phyloP scores from a whole-genome alignment of 2,113 vertebrate genomes.

The Chaetodon trifascialis region DNA sequence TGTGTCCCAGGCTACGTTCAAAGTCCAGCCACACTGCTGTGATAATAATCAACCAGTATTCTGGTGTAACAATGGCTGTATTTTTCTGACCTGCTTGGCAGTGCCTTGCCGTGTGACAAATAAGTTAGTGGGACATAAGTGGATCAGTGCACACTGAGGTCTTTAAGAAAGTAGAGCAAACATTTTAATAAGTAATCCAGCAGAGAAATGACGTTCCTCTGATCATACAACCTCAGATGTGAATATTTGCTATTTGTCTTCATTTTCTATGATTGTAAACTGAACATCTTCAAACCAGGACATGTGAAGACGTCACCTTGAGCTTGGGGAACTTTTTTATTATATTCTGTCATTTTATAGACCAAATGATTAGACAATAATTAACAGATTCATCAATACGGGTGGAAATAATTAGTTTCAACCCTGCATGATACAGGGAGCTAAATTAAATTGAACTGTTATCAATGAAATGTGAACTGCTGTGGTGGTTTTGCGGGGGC shows the following conservation, averaged over 20 bases:
- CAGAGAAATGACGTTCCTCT: constrained; percentile 6
- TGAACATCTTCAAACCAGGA: neutral
- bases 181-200: constrained; percentile 19
- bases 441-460: too few relatives aligned
- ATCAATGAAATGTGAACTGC: too few relatives aligned
- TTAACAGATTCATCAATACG: neutral
- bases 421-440: neutral
- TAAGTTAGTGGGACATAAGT: constrained; percentile 52
- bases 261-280: neutral
- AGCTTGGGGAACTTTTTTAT: too few relatives aligned
- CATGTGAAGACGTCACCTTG: neutral
- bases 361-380: neutral
- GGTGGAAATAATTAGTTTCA: neutral
- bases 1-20: constrained; percentile 51
- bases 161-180: constrained; percentile 13
- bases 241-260: neutral
- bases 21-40: constrained; percentile 60
- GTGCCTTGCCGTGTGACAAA: constrained; percentile 19
- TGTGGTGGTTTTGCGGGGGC: too few relatives aligned
- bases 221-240: neutral
- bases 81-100: constrained; percentile 65
- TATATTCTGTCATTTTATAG: too few relatives aligned
- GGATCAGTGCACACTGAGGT: constrained; percentile 25
- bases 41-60: constrained; percentile 66
- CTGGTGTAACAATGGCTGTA: constrained; percentile 67